phyloP scores from a whole-genome alignment of 2,888 invertebrate genomes.

The Eustalomyia histrio region DNA sequence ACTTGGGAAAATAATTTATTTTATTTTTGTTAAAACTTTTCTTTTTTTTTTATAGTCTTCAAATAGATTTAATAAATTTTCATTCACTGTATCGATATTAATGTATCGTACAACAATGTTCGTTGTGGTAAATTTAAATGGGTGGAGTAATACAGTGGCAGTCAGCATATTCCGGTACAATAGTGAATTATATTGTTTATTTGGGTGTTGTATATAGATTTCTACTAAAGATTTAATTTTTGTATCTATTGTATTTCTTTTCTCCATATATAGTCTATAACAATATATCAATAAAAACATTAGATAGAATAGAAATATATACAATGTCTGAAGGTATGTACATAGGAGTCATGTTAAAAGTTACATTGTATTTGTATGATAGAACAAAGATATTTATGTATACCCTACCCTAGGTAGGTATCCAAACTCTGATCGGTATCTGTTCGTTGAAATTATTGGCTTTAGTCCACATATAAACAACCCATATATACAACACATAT shows the following conservation, averaged over 20 bases:
- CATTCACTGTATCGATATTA: too few species aligned
- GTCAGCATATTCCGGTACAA: constrained; percentile 6
- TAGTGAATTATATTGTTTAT: constrained; percentile 32
- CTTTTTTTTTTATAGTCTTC: too few species aligned
- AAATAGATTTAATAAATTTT: too few species aligned
- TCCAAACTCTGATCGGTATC: too few species aligned
- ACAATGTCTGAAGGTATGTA: neutral
- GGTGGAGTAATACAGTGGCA: constrained; percentile 42
- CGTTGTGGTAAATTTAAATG: constrained; percentile 35
- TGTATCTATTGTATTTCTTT: constrained; percentile 32
- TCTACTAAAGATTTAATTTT: constrained; percentile 9
- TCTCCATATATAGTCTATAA: constrained; percentile 14
- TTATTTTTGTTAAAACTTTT: too few species aligned
- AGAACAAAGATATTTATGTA: neutral
- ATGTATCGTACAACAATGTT: neutral
- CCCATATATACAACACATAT: too few species aligned
- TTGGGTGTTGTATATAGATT: constrained; percentile 23
- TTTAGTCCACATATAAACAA: too few species aligned
- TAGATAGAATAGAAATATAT: neutral
- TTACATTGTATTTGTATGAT: neutral
- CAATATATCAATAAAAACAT: constrained; percentile 38
- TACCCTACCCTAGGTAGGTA: too few species aligned
- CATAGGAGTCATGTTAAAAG: neutral
- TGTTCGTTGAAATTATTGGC: too few species aligned
- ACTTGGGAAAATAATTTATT: too few species aligned